A percentile compares a stretch with the other conserved stretches of the same genome.
Evolutionary conservation across 53 echinoderm and acorn worm species (phyloP).

Genomic region (Antedon mediterranea): DNA sequence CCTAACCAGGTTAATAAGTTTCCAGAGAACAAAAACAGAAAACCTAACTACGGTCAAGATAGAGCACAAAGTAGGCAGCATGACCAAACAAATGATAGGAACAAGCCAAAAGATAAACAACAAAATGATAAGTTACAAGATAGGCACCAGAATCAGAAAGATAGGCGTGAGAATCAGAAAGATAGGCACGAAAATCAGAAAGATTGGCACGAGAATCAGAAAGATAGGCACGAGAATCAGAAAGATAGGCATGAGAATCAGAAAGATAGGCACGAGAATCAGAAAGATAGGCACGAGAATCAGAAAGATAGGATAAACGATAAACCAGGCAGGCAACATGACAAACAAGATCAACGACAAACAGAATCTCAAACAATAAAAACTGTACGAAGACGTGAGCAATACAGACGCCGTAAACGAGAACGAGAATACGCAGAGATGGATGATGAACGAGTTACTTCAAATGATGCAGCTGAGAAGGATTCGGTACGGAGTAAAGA

Average conservation of each 20-base stretch:
- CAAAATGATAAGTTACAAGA: neutral
- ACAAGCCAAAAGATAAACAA: neutral
- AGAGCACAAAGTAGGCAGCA: neutral
- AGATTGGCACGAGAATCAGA: too few relatives aligned
- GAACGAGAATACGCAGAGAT: slow-evolving; percentile 3
- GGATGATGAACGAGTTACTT: neutral
- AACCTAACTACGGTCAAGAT: neutral
- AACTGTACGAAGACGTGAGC: slow-evolving; percentile 23
- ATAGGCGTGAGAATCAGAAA: neutral
- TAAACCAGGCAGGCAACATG: neutral
- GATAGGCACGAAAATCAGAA: too few relatives aligned
- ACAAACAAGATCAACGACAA: slow-evolving; percentile 17
- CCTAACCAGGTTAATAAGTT: neutral
- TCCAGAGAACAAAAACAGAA: neutral
- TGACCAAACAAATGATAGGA: neutral
- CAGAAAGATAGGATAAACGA: too few relatives aligned
- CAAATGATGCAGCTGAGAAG: neutral
- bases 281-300: too few relatives aligned
- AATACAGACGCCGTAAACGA: slow-evolving; percentile 26
- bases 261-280: too few relatives aligned
- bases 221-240: too few relatives aligned
- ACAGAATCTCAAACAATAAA: slow-evolving; percentile 21
- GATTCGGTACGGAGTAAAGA: neutral
- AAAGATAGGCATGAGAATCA: too few relatives aligned
- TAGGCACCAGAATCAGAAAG: neutral